Conservation (phyloP, 1,140 invertebrate species). For the Helicoverpa armigera region DNA sequence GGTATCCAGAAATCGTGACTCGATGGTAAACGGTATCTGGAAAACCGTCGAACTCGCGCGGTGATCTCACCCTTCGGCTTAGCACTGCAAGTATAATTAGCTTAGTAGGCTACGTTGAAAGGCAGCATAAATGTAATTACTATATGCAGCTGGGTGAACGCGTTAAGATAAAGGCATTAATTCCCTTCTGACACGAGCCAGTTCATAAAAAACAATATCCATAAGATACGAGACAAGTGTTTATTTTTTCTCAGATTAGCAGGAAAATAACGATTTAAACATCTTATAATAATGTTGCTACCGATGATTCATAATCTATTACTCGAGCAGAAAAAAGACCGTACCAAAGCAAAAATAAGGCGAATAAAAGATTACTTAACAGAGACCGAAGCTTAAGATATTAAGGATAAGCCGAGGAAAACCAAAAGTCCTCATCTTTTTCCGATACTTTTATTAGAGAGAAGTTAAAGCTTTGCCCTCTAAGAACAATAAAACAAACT, state of each 20-base stretch:
- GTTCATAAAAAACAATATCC: no score
- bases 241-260: conserved; percentile 1
- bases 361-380: neutral
- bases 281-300: neutral
- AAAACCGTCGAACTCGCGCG: neutral
- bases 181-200: no score
- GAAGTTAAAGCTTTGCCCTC: conserved; percentile 18
- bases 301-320: conserved; percentile 3
- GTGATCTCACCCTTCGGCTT: conserved; percentile 16
- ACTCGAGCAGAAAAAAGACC: neutral
- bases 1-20: conserved; percentile 1
- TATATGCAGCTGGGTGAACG: neutral
- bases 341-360: neutral
- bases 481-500: conserved; percentile 8
- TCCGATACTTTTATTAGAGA: conserved; percentile 34
- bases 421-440: neutral
- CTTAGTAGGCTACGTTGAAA: conserved; percentile 1
- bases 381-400: neutral
- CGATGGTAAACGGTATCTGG: neutral
- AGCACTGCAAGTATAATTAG: conserved; percentile 2
- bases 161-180: no score
- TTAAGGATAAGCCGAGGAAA: conserved; percentile 13
- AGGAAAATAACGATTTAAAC: conserved; percentile 10
- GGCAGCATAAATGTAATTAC: neutral
- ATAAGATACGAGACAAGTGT: neutral